phyloP scores from a whole-genome alignment of 2,113 vertebrate species.

The Hassar affinis region DNA sequence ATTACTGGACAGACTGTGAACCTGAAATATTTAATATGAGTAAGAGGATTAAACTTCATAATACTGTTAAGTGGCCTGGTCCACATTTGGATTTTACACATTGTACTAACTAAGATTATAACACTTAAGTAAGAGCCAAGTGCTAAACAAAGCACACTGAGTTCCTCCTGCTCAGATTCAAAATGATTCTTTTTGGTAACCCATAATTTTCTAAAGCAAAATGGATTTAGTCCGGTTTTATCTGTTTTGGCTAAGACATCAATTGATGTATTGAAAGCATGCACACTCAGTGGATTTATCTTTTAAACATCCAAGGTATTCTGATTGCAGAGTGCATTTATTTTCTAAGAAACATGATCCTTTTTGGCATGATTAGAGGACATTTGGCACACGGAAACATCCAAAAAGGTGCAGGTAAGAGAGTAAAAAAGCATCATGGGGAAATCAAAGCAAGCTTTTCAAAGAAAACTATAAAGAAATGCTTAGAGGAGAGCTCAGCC shows the following conservation, averaged over 20 bases:
- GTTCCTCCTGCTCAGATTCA: slow-evolving; percentile 33
- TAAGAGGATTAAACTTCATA: slow-evolving; percentile 67
- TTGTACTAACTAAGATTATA: slow-evolving; percentile 64
- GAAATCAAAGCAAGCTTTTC: slow-evolving; percentile 52
- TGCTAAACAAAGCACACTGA: slow-evolving; percentile 62
- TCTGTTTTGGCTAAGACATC: slow-evolving; percentile 41
- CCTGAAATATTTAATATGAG: slow-evolving; percentile 68
- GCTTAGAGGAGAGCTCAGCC: slow-evolving; percentile 36
- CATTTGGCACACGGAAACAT: slow-evolving; percentile 61
- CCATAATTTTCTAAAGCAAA: slow-evolving; percentile 67
- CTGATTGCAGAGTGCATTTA: slow-evolving; percentile 65
- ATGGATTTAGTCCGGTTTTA: slow-evolving; percentile 52
- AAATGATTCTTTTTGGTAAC: slow-evolving; percentile 57
- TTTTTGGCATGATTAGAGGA: slow-evolving; percentile 65
- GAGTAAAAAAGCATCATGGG: slow-evolving; percentile 47
- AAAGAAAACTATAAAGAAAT: slow-evolving; percentile 43
- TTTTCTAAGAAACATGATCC: slow-evolving; percentile 67
- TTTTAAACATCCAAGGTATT: slow-evolving; percentile 64
- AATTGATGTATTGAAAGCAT: slow-evolving; percentile 48
- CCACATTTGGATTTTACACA: slow-evolving; percentile 62
- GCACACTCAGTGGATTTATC: slow-evolving; percentile 64
- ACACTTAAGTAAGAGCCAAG: slow-evolving; percentile 64
- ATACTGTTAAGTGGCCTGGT: slow-evolving; percentile 65
- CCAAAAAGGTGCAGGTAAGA: slow-evolving; percentile 65
- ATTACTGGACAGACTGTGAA: slow-evolving; percentile 64